Conservation (phyloP, 2,888 invertebrate genomes). For the Rosalia funebris region DNA sequence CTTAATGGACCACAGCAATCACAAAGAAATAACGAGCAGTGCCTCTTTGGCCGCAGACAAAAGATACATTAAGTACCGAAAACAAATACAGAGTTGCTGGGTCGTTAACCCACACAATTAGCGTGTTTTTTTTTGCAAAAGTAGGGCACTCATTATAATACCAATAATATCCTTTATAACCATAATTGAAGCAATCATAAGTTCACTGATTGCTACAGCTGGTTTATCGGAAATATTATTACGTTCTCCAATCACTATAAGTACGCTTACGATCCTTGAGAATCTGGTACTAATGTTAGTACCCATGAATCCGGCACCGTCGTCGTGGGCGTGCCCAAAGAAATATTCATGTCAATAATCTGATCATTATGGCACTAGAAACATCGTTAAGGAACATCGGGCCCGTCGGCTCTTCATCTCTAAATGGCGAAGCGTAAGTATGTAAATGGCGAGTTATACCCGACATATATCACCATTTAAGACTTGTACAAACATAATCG, state of each 20-base stretch:
- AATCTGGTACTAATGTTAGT: too few species aligned
- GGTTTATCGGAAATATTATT: too few species aligned
- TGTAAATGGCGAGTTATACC: constrained; percentile 21
- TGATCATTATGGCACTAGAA: constrained; percentile 35
- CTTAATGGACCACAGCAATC: constrained; percentile 4
- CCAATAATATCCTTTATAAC: too few species aligned
- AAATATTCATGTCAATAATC: constrained; percentile 36
- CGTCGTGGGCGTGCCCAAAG: constrained; percentile 31
- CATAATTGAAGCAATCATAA: too few species aligned
- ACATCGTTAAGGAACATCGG: constrained; percentile 35
- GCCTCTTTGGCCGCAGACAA: too few species aligned
- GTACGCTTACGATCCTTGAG: too few species aligned
- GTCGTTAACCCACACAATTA: too few species aligned
- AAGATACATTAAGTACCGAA: background rate
- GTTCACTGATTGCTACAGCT: too few species aligned
- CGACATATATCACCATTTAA: background rate
- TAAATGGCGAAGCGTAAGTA: constrained; percentile 30
- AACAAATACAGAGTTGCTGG: background rate
- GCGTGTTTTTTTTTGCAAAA: too few species aligned
- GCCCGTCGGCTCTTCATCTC: constrained; percentile 17
- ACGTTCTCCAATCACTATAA: too few species aligned
- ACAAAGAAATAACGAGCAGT: background rate
- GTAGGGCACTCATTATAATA: too few species aligned
- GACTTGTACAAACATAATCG: background rate
- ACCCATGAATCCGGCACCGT: too few species aligned